phyloP scores from a whole-genome alignment of 1,140 invertebrate species.

The Eubasilissa regina region DNA sequence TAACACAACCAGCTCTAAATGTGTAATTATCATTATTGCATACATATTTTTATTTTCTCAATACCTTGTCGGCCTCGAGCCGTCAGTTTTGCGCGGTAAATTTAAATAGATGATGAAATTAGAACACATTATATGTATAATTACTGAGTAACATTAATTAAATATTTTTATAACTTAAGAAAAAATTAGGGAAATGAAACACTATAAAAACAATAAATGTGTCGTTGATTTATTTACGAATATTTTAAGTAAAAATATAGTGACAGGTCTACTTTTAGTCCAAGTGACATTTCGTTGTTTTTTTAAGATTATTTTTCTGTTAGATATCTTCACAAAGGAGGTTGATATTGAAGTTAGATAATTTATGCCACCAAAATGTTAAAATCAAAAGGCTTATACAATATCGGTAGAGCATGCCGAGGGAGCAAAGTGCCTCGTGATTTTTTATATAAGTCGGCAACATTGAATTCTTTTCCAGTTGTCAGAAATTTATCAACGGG shows the following conservation, averaged over 20 bases:
- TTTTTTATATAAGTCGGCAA: constrained; percentile 16
- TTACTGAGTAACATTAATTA: not conserved
- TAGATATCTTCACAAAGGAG: not conserved
- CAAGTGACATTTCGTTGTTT: not conserved
- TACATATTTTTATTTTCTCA: no score
- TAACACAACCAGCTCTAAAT: no score
- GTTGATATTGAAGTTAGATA: not conserved
- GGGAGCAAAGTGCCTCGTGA: not conserved
- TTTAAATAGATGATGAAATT: not conserved
- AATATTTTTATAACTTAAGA: not conserved
- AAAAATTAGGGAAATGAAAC: not conserved
- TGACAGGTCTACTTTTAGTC: not conserved
- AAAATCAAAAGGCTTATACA: constrained; percentile 1
- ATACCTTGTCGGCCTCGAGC: no score
- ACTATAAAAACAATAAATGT: not conserved
- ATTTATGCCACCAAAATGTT: not conserved
- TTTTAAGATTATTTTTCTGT: not conserved
- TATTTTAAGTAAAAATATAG: not conserved
- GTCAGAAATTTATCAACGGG: constrained; percentile 42
- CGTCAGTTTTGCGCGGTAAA: not conserved
- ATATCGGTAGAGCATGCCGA: constrained; percentile 7
- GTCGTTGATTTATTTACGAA: not conserved
- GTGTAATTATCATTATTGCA: no score
- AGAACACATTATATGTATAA: no score
- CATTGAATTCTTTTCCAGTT: constrained; percentile 11